Base-by-base conservation (phyloP, 2,888 invertebrate species). In the Agapetus fuscipes region DNA sequence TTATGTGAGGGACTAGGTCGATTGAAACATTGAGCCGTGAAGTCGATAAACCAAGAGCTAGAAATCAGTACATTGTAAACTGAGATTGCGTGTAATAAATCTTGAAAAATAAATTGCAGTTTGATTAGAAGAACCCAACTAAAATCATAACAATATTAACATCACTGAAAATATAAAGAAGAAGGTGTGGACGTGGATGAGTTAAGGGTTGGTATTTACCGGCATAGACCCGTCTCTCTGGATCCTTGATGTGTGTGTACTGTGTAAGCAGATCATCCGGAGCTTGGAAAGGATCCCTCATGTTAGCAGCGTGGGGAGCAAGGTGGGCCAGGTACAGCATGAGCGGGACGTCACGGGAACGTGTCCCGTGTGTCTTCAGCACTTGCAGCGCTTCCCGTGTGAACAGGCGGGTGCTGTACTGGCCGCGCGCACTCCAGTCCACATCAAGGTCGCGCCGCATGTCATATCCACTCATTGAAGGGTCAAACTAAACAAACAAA, bases 321-420 rank as follows among this genome's bases (percentile, higher is more conserved):
- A 77, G 59, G 52, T 81, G 80, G 0, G 82, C 72, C 37, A 84
- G 53, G 56, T 81, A 82, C 52, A 84, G 64, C 54, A 82, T 82
- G 60, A 83, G 61, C 0, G 83, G 80, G 2, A 59, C 52, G 30
- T 57, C 45, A n/a, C n/a, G n/a, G n/a, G n/a, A n/a, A n/a, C n/a
- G n/a, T 0, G 56, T 53, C 43, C 71, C 57, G 44, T 78, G 77
- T n/a, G 64, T 56, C 3, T 60, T 55, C 34, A 83, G 78, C 9
- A 78, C 51, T n/a, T 61, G 58, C 2, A 76, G 69, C 0, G 82
- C 79, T 59, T 79, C 78, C 12, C 72, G 60, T 0, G 80, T 78
- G 52, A 79, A 81, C n/a, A 81, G 51, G 48, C 74, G 72, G 0
- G 80, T 81, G 1, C 77, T 71, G 53, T 81, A 81, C 52, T 71